Evolutionary conservation across 2,797 vertebrate species (phyloP).

Genomic region (Tarsius wallacei): DNA sequence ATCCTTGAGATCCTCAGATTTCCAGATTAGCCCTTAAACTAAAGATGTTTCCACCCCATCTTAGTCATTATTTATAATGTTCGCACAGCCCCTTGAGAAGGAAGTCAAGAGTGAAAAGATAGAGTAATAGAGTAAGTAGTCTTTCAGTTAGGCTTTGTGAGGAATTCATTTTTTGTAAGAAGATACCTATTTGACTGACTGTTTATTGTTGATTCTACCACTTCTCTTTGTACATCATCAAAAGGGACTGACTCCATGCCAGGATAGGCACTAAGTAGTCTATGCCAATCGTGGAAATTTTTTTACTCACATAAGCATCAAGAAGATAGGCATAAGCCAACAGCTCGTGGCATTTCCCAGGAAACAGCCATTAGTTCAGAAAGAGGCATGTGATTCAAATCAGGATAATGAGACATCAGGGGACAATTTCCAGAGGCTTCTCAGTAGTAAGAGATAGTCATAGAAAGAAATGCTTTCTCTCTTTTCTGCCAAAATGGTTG

Average conservation of each 20-base stretch:
- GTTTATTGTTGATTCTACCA: not conserved
- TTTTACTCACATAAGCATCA: not conserved
- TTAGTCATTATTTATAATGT: slow-evolving; percentile 12
- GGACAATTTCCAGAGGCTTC: not conserved
- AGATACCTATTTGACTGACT: not conserved
- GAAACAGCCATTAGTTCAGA: slow-evolving; percentile 21
- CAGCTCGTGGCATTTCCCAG: not conserved
- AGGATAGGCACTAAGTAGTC: not conserved
- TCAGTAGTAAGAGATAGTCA: not conserved
- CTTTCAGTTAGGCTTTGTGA: not conserved
- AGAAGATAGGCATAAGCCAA: not conserved
- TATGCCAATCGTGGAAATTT: not conserved
- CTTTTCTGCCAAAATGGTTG: not conserved
- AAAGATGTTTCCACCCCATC: not conserved
- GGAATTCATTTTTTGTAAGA: not conserved
- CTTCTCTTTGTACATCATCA: not conserved
- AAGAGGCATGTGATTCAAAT: not conserved
- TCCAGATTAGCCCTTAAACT: not conserved
- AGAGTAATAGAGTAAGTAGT: not conserved
- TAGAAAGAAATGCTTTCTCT: not conserved
- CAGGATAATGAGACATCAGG: slow-evolving; percentile 25
- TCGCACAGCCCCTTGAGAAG: not conserved
- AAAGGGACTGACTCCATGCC: not conserved
- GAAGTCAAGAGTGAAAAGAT: slow-evolving; percentile 13
- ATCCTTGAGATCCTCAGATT: not conserved